Conservation (phyloP, 2,113 vertebrate species). For the Oreochromis tanganicae region DNA sequence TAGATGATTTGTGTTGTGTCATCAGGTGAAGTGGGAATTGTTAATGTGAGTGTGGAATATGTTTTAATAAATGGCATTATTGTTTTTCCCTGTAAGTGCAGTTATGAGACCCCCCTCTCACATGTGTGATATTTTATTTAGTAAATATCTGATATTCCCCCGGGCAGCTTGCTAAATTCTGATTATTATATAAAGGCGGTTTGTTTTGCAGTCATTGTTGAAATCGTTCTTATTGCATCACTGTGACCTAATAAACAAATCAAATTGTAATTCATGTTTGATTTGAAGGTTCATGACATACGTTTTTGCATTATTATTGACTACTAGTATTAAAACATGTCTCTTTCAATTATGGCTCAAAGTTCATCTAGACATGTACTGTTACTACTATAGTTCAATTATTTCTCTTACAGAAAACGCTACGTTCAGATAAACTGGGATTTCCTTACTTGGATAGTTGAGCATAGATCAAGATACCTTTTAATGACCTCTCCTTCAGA, state of each 20-base stretch:
- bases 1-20: neutral
- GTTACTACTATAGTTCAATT: neutral
- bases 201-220: neutral
- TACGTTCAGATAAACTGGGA: neutral
- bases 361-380: neutral
- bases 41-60: slow-evolving; percentile 6
- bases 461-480: neutral
- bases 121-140: neutral
- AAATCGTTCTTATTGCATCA: neutral
- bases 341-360: neutral
- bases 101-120: neutral
- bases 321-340: neutral
- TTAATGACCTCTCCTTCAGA: neutral
- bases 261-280: neutral
- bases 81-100: neutral
- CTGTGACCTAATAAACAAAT: neutral
- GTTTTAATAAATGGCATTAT: slow-evolving; percentile 1
- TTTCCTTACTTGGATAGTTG: neutral
- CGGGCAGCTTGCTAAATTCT: neutral
- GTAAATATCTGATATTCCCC: neutral
- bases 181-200: neutral
- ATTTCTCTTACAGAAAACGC: neutral
- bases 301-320: neutral
- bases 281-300: neutral
- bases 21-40: slow-evolving; percentile 2